Base-by-base conservation (phyloP, 2,888 invertebrate genomes). In the Digitonthophagus gazella region DNA sequence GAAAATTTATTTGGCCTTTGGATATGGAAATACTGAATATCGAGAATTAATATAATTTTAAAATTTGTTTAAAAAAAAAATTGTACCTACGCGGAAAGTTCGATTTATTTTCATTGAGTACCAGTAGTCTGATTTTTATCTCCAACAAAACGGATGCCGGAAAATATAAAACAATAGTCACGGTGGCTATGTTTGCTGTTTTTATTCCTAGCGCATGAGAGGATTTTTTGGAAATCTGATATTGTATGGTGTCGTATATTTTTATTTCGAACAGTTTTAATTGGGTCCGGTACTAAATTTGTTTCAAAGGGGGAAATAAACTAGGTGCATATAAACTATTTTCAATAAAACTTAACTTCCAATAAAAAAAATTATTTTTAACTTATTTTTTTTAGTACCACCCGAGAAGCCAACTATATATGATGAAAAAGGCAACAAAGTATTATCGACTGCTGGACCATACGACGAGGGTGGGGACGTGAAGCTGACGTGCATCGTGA, bases 361-460 rank as follows among this genome's bases (percentile, higher is more conserved):
- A n/a, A n/a, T n/a, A n/a, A n/a, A n/a, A n/a, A 3, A 11, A 67
- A 61, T 67, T 55, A 67, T 64, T 64, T 64, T 54, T 68, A 64
- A 56, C 44, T 69, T 57, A 19, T 65, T 65, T 65, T 65, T 88
- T 87, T 0, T 88, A 92, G 92, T 91, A 75, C 87, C 91, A 66
- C 91, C 92, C 14, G 87, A 89, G 75, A 90, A 89, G 75, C 91
- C 92, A 19, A 90, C 87, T 73, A 90, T 93, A 75, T 87, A 91
- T 74, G 90, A 91, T 77, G 91, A 90, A 74, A 83, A 85, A 64
- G 90, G 91, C 64, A 87, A 87, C 76, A 86, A 88, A 76, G 85
- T 92, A 0, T 79, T 85, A 1, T 85, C 86, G 0, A 82, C 88
- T 0, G 91, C 92, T 0, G 92, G 92, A 1, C 92, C 92, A 0